Conservation (phyloP, 2,888 invertebrate genomes). For the Hedychridium roseum region DNA sequence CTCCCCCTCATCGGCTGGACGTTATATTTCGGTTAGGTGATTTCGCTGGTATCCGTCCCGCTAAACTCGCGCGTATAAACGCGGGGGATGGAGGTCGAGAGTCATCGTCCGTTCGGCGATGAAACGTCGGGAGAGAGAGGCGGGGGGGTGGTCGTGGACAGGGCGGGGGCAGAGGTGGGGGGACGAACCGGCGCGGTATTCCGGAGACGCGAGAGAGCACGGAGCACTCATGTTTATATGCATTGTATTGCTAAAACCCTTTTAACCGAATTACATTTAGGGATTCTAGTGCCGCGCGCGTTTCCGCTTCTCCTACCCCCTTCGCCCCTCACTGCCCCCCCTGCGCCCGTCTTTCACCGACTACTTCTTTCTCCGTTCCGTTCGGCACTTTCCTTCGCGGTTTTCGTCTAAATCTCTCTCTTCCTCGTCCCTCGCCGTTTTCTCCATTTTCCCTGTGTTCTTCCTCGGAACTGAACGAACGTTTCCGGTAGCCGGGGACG, state of each 20-base stretch:
- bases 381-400: background rate
- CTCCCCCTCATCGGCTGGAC: constrained; percentile 28
- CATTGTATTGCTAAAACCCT: constrained; percentile 64
- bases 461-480: no score
- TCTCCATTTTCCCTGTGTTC: constrained; percentile 5
- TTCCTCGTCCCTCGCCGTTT: background rate
- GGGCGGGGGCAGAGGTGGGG: constrained; percentile 27
- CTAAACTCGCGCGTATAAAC: constrained; percentile 2
- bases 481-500: no score
- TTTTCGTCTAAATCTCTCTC: background rate
- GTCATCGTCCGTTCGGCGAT: constrained; percentile 8
- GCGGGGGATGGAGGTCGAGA: constrained; percentile 11
- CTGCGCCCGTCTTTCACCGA: background rate
- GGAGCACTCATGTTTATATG: constrained; percentile 61
- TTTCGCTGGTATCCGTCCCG: constrained; percentile 13
- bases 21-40: constrained; percentile 40
- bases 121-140: constrained; percentile 8
- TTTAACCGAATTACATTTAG: constrained; percentile 64
- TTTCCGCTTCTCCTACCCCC: constrained; percentile 19
- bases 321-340: constrained; percentile 6
- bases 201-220: constrained; percentile 41
- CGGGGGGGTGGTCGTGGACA: constrained; percentile 19
- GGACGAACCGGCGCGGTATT: constrained; percentile 33
- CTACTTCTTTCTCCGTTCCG: background rate
- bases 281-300: constrained; percentile 56